Percentiles rank a stretch among this genome's conserved stretches.
Evolutionary conservation across 2,888 invertebrate genomes (phyloP).

Genomic region (Cetonia aurata): DNA sequence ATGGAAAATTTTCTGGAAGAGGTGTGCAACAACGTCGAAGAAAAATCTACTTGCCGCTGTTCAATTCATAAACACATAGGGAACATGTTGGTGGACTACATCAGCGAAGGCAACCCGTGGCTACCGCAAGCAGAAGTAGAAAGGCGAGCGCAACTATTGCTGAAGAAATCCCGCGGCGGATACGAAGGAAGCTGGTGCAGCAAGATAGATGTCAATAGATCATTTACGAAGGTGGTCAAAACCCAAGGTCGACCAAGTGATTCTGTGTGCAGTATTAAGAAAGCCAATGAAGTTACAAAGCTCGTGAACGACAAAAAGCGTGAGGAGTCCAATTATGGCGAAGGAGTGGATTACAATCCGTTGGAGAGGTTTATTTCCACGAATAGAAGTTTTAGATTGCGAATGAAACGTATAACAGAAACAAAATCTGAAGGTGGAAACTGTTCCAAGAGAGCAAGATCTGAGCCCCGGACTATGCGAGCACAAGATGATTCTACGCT

Average conservation of each 20-base stretch:
- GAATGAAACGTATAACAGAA: conserved; percentile 25
- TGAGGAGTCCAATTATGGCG: conserved; percentile 1
- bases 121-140: conserved; percentile 6
- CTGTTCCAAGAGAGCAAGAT: not conserved
- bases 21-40: conserved; percentile 24
- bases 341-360: no score
- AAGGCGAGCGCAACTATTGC: not conserved
- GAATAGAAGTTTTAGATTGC: conserved; percentile 31
- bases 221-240: no score
- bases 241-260: no score
- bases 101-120: conserved; percentile 14
- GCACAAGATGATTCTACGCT: not conserved
- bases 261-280: no score
- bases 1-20: conserved; percentile 29
- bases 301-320: not conserved
- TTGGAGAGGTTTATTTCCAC: conserved; percentile 19
- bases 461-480: not conserved
- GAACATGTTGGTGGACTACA: conserved; percentile 4
- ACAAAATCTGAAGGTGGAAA: conserved; percentile 24
- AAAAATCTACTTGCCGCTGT: conserved; percentile 21
- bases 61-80: conserved; percentile 13
- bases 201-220: not conserved
- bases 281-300: not conserved
- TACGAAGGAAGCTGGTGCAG: conserved; percentile 4
- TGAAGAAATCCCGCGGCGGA: conserved; percentile 14